These are phyloP conservation scores for Dallia pectoralis DNA, from an alignment of 2,797 vertebrate species.

Conservation along the genomic window DNA sequence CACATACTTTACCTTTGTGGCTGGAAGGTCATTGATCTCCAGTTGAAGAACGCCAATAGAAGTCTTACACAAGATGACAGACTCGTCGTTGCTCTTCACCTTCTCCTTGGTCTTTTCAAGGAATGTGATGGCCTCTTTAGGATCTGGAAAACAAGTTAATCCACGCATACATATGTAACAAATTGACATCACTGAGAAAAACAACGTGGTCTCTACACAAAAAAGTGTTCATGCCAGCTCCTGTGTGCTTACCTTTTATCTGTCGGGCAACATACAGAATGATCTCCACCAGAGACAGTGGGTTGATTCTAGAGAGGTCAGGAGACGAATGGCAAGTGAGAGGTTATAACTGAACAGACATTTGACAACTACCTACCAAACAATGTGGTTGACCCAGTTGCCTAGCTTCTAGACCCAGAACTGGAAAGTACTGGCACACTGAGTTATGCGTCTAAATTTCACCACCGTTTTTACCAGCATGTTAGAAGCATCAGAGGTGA, in stretches of 20 bases:
- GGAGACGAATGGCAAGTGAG: neutral
- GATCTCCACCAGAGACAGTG: slow-evolving; percentile 94
- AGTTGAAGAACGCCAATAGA: slow-evolving; percentile 91
- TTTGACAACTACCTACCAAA: too few relatives aligned
- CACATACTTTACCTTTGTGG: slow-evolving; percentile 84
- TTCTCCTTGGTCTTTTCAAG: slow-evolving; percentile 97
- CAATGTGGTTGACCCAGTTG: too few relatives aligned
- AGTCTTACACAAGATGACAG: slow-evolving; percentile 92
- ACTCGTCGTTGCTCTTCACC: slow-evolving; percentile 94
- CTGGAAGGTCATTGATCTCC: slow-evolving; percentile 91
- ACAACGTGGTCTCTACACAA: too few relatives aligned
- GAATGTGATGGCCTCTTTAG: slow-evolving; percentile 88
- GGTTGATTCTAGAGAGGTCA: slow-evolving; percentile 84
- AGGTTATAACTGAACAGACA: neutral
- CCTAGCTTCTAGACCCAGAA: too few relatives aligned
- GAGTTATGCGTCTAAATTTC: too few relatives aligned
- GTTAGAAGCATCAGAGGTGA: too few relatives aligned
- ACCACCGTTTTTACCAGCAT: too few relatives aligned
- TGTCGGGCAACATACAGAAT: slow-evolving; percentile 90
- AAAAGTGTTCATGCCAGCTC: neutral
- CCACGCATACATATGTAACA: neutral
- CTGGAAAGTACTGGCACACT: too few relatives aligned
- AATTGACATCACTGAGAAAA: too few relatives aligned
- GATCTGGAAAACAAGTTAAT: slow-evolving; percentile 73
- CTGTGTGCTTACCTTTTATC: slow-evolving; percentile 81